A percentile compares a stretch with the other conserved stretches of the same genome.
phyloP scores from a whole-genome alignment of 2,888 invertebrate genomes.

The Galeopsomyia nigrocyanea region DNA sequence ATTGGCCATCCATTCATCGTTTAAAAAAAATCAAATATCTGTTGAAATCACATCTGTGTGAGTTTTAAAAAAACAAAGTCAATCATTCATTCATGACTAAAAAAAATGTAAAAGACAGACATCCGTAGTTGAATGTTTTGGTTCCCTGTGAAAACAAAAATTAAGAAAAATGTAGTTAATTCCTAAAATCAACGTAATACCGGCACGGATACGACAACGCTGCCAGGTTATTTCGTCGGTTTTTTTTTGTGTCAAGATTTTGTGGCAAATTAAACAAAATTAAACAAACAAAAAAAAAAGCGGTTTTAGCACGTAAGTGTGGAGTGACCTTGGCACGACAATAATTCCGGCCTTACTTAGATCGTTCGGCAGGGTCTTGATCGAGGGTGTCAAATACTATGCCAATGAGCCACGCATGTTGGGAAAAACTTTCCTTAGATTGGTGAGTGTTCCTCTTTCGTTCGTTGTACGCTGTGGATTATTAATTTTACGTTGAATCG shows the following conservation, averaged over 20 bases:
- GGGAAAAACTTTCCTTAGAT: conserved; percentile 88
- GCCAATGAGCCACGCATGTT: conserved; percentile 89
- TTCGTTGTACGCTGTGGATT: background rate
- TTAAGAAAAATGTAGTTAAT: no score
- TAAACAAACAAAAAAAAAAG: conserved; percentile 31
- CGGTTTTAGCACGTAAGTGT: conserved; percentile 55
- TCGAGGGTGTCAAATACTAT: conserved; percentile 94
- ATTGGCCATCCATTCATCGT: no score
- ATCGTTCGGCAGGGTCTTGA: conserved; percentile 80
- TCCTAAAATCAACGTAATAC: background rate
- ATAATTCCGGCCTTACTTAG: conserved; percentile 69
- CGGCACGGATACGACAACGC: background rate
- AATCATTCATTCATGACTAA: no score
- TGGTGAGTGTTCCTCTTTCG: conserved; percentile 70
- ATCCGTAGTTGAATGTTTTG: no score
- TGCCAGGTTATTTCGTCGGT: conserved; percentile 8
- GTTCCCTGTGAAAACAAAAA: no score
- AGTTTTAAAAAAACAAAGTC: no score
- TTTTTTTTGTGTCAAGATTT: conserved; percentile 44
- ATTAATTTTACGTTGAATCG: conserved; percentile 8
- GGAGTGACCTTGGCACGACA: conserved; percentile 65
- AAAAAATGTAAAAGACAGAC: no score
- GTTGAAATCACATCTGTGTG: no score
- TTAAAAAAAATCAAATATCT: no score
- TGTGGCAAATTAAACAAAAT: conserved; percentile 11